Base-by-base conservation (phyloP, 2,113 vertebrate species). In the Pelmatolapia mariae region DNA sequence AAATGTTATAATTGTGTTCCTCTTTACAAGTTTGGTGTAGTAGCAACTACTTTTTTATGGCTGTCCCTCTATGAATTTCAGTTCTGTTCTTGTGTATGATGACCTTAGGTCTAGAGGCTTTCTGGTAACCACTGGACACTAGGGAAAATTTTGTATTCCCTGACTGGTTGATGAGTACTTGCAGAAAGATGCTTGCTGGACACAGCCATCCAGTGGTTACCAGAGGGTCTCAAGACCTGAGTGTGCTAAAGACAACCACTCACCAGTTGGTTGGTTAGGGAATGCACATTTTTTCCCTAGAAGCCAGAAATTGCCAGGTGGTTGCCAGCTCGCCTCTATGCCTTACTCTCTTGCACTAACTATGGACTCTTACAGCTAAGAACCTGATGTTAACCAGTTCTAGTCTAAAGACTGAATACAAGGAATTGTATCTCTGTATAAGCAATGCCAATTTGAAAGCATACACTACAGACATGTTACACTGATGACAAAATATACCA, bases 231-330 rank as follows among this genome's bases (percentile, higher is more conserved):
- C 59, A n/a, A n/a, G 61, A 38, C 61, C 18, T 66, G 61, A 66
- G 61, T 38, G 10, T 66, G 6, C 7, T 38, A 66, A 1, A 66
- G 31, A 66, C 18, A 24, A 68, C 36, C 19, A 15, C 7, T 68
- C 5, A 2, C 36, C 36, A 68, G n/a, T 22, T 40, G 19, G n/a
- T 22, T 40, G 0, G 36, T 40, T 0, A 40, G 33, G n/a, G 5
- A 68, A 68, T 40, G 11, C 63, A 68, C 4, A 0, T 40, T 68
- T 22, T 22, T 22, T 0, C 0, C 33, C 19, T 68, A 22, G 63
- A 22, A 40, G 36, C n/a, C 19, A 40, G 36, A 40, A 71, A 40
- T 43, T 71, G 7, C 36, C 66, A 43, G n/a, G 12, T 43, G 36
- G 66, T 71, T 43, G 66, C n/a, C n/a, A 71, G 10, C 36, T 15